Base-by-base conservation (phyloP, 2,113 vertebrate genomes). In the Chloropsis cyanopogon region DNA sequence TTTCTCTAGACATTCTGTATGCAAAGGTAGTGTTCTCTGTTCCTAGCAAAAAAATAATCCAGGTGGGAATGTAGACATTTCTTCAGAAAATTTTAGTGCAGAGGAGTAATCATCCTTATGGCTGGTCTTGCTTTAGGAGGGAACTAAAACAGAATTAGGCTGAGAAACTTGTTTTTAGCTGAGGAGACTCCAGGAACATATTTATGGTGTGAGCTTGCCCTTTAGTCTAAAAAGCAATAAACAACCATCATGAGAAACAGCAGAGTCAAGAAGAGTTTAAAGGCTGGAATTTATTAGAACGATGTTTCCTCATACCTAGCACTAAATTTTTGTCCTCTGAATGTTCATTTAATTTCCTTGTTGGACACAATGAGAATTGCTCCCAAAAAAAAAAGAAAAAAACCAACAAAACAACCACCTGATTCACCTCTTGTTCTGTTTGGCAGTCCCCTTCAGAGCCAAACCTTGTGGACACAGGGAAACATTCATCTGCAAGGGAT, bases 251-350 rank as follows among this genome's bases (percentile, higher is more conserved):
- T 47, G 41, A 97, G 80, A 80, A 96, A 93, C 2, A 1, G 23
- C 57, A 78, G 42, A 88, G 59, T 72, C 41, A 84, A 92, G 66
- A 68, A 63, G 72, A 21, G 57, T 86, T 95, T 95, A 97, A 95
- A 95, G 92, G 31, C n/a, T 75, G 70, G 83, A 89, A 91, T 94
- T 95, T 90, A 71, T 93, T 63, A 78, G 64, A 88, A 56, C 26
- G 37, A 21, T 56, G 6, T 96, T 96, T 96, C 95, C 95, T 97
- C 92, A 93, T 95, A 93, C 88, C 41, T 82, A 35, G 8, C 4
- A 50, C 44, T 83, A 81, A 73, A 41, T 60, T 63, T 93, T 86
- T 33, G 18, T 78, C 14, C 24, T 31, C 37, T 64, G 37, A 60
- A 56, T 2, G 4, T 47, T 88, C 28, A 42, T 73, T 72, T 65